Conservation (phyloP, 2,797 vertebrate species). For the Odontamblyopus rebecca region DNA sequence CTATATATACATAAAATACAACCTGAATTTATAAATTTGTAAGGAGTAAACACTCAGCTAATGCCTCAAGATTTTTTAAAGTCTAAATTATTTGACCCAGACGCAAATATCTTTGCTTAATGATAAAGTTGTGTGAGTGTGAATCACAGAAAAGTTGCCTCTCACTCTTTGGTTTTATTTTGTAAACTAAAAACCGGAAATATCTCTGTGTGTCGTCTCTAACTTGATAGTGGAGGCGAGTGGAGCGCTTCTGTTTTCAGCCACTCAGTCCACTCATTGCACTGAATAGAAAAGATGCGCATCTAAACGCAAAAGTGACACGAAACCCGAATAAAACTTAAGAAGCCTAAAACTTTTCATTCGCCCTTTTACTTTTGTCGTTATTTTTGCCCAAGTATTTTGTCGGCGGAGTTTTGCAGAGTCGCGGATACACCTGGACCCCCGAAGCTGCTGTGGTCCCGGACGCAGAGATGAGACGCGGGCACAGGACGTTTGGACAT, state of each 20-base stretch:
- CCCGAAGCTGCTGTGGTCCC: conserved; percentile 36
- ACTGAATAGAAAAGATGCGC: neutral
- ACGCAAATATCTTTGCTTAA: neutral
- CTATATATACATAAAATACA: too few relatives aligned
- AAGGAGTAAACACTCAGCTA: too few relatives aligned
- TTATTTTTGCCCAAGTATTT: neutral
- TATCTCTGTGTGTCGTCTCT: fast-evolving
- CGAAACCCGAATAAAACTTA: neutral
- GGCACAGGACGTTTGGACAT: conserved; percentile 46
- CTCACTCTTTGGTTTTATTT: conserved; percentile 27
- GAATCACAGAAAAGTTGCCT: neutral
- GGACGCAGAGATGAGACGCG: conserved; percentile 46
- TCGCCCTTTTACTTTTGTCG: neutral
- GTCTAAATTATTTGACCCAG: neutral
- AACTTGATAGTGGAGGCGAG: neutral
- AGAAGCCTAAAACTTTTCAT: neutral
- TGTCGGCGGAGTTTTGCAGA: conserved; percentile 16
- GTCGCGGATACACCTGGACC: conserved; percentile 23
- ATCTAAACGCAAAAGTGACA: conserved; percentile 2
- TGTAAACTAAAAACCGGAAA: conserved; percentile 44
- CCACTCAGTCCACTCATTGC: conserved; percentile 1
- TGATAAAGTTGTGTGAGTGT: neutral
- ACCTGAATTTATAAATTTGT: too few relatives aligned
- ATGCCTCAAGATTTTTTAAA: too few relatives aligned
- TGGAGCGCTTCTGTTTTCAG: neutral